Conservation (phyloP, 2,797 vertebrate species). For the Sebastiscus albofasciatus region DNA sequence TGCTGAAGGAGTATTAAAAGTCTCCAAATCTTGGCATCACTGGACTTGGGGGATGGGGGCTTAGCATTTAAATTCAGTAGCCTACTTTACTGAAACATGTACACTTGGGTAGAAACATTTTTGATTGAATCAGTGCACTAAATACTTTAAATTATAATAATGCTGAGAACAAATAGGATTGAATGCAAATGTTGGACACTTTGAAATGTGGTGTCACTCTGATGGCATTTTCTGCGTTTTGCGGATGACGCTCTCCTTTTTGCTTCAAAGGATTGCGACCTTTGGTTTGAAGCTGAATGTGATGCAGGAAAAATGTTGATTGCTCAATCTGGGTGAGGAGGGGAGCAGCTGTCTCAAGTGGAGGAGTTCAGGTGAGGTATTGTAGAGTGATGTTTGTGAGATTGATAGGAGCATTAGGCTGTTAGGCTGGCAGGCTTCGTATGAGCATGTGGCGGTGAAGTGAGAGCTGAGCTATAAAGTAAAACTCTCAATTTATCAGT, state of each 20-base stretch:
- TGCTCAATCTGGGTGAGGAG: not conserved
- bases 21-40: not conserved
- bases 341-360: conserved; percentile 22
- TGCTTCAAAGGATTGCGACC: not conserved
- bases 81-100: not conserved
- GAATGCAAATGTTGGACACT: not conserved
- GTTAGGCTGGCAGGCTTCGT: conserved; percentile 12
- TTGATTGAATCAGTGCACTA: not conserved
- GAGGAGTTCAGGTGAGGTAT: conserved; percentile 17
- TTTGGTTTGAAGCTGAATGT: not conserved
- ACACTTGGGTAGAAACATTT: not conserved
- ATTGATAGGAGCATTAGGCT: conserved; percentile 27
- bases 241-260: not conserved
- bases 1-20: not conserved
- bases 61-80: not conserved
- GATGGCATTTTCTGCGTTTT: conserved; percentile 5
- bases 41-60: not conserved
- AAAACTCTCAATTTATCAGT: conserved; percentile 32
- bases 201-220: not conserved
- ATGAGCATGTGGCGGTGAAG: conserved; percentile 12
- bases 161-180: not conserved
- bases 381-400: conserved; percentile 5
- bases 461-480: conserved; percentile 2
- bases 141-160: not conserved
- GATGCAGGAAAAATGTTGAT: not conserved